A percentile compares a stretch with the other conserved stretches of the same genome.
Evolutionary conservation across 2,113 vertebrate genomes (phyloP).

Genomic region (Chrysochloris asiatica): DNA sequence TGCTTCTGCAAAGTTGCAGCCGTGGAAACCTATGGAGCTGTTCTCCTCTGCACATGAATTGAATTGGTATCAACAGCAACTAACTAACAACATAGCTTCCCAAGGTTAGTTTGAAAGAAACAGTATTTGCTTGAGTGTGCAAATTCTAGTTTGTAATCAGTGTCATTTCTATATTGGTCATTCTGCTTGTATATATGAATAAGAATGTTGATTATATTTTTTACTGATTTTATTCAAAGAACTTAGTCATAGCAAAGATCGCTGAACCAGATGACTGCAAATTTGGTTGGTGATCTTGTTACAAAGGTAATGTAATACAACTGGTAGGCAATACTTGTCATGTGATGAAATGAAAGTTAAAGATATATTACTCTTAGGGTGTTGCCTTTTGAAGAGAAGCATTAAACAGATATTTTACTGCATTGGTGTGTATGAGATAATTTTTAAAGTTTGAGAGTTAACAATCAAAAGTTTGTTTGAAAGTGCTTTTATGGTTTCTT

Average conservation of each 20-base stretch:
- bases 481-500: conserved; percentile 45
- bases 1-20: not conserved
- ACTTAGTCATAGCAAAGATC: not conserved
- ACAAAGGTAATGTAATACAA: not conserved
- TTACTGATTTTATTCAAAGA: conserved; percentile 51
- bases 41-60: not conserved
- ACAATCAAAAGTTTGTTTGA: conserved; percentile 50
- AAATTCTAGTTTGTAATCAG: conserved; percentile 39
- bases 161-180: conserved; percentile 41
- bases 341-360: conserved; percentile 29
- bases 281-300: conserved; percentile 31
- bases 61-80: not conserved
- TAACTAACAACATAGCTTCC: not conserved
- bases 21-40: not conserved
- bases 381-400: conserved; percentile 14
- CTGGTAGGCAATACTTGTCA: not conserved
- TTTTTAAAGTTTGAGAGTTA: conserved; percentile 44
- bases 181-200: not conserved
- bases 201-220: conserved; percentile 41
- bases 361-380: not conserved
- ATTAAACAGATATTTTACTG: not conserved
- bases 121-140: conserved; percentile 30
- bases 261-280: conserved; percentile 7
- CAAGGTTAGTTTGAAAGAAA: conserved; percentile 9
- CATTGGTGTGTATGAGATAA: not conserved